Conservation (phyloP, 1,140 invertebrate genomes). For the Eriocheir sinensis region DNA sequence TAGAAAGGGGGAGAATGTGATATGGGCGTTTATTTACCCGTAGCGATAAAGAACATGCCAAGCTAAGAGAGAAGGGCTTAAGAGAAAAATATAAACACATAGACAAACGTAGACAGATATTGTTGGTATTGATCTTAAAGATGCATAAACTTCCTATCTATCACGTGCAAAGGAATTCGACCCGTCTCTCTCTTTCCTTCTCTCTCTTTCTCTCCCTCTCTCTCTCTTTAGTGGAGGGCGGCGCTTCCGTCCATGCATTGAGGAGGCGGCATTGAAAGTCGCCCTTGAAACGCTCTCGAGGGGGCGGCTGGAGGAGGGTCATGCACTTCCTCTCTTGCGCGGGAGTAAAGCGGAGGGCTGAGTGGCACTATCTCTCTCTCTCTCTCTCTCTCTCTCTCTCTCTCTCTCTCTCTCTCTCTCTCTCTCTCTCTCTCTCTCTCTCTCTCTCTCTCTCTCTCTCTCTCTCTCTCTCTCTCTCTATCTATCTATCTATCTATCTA, state of each 20-base stretch:
- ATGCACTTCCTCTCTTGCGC: not conserved
- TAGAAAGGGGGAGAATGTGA: too few species aligned
- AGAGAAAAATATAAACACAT: too few species aligned
- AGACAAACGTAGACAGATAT: too few species aligned
- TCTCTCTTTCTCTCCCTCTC: too few species aligned
- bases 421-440: conserved; percentile 29
- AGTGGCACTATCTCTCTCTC: not conserved
- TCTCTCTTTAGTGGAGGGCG: too few species aligned
- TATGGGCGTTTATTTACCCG: too few species aligned
- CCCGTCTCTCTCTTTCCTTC: too few species aligned
- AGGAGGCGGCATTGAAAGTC: conserved; percentile 13
- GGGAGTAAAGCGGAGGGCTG: not conserved
- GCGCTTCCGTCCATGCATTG: not conserved
- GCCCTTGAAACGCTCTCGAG: not conserved
- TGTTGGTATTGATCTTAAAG: too few species aligned
- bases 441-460: conserved; percentile 30
- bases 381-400: conserved; percentile 20
- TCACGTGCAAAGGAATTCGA: too few species aligned
- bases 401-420: not conserved
- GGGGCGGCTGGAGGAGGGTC: not conserved
- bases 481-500: not conserved
- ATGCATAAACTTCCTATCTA: too few species aligned
- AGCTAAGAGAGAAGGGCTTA: too few species aligned
- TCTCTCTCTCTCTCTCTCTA: not conserved
- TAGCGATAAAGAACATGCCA: too few species aligned